Percentiles rank a stretch among this genome's conserved stretches.
phyloP scores from a whole-genome alignment of 2,113 vertebrate species.

The Alces alces region DNA sequence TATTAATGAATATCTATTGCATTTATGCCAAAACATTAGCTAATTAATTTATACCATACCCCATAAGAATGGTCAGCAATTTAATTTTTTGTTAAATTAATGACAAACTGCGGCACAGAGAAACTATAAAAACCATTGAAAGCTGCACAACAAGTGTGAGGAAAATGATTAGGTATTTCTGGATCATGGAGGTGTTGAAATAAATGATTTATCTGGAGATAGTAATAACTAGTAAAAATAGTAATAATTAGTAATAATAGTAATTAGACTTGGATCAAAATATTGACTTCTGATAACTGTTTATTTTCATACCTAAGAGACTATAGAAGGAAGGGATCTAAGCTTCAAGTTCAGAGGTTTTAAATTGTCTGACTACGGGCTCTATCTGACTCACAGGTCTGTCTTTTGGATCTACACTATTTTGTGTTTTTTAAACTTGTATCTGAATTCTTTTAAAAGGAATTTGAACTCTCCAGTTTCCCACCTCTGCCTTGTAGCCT shows the following conservation, averaged over 20 bases:
- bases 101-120: conserved; percentile 27
- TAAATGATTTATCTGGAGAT: not conserved
- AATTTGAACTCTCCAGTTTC: not conserved
- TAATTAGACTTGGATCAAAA: not conserved
- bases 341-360: not conserved
- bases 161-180: not conserved
- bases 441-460: not conserved
- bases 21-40: conserved; percentile 35
- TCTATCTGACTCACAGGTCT: not conserved
- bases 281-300: not conserved
- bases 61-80: conserved; percentile 18
- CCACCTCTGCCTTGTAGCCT: not conserved
- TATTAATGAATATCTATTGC: conserved; percentile 38
- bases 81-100: conserved; percentile 43
- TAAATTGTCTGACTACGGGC: not conserved
- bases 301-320: not conserved
- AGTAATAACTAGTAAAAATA: not conserved
- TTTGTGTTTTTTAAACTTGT: not conserved
- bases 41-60: conserved; percentile 22
- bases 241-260: not conserved
- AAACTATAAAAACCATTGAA: not conserved
- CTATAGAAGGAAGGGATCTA: not conserved
- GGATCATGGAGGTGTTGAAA: not conserved
- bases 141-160: not conserved
- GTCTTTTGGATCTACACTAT: not conserved